A percentile compares a stretch with the other conserved stretches of the same genome.
Evolutionary conservation across 2,113 vertebrate species (phyloP).

Genomic region (Cynocephalus volans): DNA sequence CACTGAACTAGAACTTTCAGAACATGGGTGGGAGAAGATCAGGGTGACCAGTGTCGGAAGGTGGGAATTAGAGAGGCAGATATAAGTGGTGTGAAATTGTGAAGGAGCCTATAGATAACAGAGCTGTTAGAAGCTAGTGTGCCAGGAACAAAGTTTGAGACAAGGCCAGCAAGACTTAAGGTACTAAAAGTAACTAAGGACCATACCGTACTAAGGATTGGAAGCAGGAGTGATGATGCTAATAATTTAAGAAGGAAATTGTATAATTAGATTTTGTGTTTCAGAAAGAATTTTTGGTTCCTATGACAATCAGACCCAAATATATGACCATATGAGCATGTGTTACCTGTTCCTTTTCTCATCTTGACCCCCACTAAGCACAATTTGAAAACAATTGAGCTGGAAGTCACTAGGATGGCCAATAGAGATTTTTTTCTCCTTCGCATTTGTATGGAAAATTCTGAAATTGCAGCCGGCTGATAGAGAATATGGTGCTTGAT

Average conservation of each 20-base stretch:
- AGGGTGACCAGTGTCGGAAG: not conserved
- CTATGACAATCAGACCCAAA: not conserved
- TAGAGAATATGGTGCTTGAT: not conserved
- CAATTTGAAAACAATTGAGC: not conserved
- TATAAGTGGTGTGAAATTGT: not conserved
- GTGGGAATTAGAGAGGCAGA: not conserved
- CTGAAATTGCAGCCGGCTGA: not conserved
- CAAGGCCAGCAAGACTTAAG: not conserved
- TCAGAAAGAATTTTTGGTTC: not conserved
- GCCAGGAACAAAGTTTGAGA: not conserved
- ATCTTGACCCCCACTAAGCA: not conserved
- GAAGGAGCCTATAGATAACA: not conserved
- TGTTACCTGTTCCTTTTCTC: not conserved
- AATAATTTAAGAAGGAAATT: not conserved
- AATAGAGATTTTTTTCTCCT: not conserved
- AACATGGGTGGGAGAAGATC: not conserved
- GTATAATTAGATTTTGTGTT: not conserved
- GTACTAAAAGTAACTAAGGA: not conserved
- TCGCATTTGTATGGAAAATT: not conserved
- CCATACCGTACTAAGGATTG: not conserved
- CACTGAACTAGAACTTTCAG: not conserved
- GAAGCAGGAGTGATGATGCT: not conserved
- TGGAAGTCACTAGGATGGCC: not conserved
- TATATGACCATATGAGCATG: not conserved
- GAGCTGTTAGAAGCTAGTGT: not conserved